A percentile compares a stretch with the other conserved stretches of the same genome.
These are phyloP conservation scores for Phanerotoma sp. DNA, from an alignment of 2,888 invertebrate genomes.

Conservation along the genomic window DNA sequence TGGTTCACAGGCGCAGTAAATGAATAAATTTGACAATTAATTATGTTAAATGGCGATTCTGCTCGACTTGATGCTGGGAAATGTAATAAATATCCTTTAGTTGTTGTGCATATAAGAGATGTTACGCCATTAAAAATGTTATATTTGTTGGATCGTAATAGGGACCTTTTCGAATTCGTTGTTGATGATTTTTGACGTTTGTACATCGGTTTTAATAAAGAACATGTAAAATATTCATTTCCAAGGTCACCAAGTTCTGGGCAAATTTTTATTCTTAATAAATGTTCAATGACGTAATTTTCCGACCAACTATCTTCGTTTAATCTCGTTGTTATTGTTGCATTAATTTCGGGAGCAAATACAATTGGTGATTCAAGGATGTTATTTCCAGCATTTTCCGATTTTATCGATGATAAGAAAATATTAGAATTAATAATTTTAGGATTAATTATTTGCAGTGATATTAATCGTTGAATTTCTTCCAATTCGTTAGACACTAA, in stretches of 20 bases:
- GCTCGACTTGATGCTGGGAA: slow-evolving; percentile 56
- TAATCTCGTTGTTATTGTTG: slow-evolving; percentile 55
- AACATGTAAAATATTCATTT: slow-evolving; percentile 61
- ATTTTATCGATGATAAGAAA: slow-evolving; percentile 47
- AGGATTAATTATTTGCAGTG: slow-evolving; percentile 41
- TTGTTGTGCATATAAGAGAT: slow-evolving; percentile 66
- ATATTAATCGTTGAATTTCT: slow-evolving; percentile 43
- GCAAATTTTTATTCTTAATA: slow-evolving; percentile 60
- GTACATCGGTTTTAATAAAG: slow-evolving; percentile 58
- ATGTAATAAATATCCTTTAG: slow-evolving; percentile 74
- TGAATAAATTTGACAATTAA: slow-evolving; percentile 60
- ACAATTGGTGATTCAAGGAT: slow-evolving; percentile 47
- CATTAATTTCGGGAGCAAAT: slow-evolving; percentile 56
- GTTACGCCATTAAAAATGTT: slow-evolving; percentile 64
- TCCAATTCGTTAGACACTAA: slow-evolving; percentile 44
- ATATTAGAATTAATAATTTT: slow-evolving; percentile 43
- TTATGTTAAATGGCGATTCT: slow-evolving; percentile 36
- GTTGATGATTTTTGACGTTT: slow-evolving; percentile 45
- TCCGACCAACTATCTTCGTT: slow-evolving; percentile 56
- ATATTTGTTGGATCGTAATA: slow-evolving; percentile 62
- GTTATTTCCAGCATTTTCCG: slow-evolving; percentile 48
- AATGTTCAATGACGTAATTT: slow-evolving; percentile 57
- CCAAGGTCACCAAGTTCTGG: slow-evolving; percentile 54
- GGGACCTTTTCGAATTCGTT: slow-evolving; percentile 47
- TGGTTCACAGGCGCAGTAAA: slow-evolving; percentile 71